Base-by-base conservation (phyloP, 2,888 invertebrate species). In the Hypomecis atomaria region DNA sequence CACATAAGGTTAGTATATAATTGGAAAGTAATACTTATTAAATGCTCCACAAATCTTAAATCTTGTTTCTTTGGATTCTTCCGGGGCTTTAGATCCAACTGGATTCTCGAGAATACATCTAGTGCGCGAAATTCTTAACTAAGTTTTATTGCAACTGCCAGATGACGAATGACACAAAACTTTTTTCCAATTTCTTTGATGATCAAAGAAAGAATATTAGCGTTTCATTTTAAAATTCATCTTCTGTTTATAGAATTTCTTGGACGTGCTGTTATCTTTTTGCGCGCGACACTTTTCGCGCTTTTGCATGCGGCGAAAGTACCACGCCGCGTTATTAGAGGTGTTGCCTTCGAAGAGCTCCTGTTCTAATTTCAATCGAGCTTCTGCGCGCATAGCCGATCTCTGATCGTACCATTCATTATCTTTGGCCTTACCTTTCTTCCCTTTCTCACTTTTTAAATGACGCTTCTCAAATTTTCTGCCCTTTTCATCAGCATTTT, bases 261-360 rank as follows among this genome's bases (percentile, higher is more conserved):
- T 87, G 66, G 84, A 76, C 10, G 86, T 90, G 67, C 80, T 84
- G 67, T 90, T 92, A 59, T 88, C 85, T 11, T 81, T 81, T 62
- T 89, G 89, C 5, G 84, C 79, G 52, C 92, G 87, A 62, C 90
- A 90, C 61, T 92, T 90, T 60, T 93, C 92, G 6, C 93, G 84
- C 62, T 84, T 84, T 57, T 87, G 85, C 92, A 93, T 90, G 36
- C 92, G 87, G 13, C 88, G 83, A 69, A 93, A 93, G 71, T 93
- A 93, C 93, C 93, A 93, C 1, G 85, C 84, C 0, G 91, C 90
- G 47, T 83, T 86, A 67, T 89, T 89, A 0, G 81, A 76, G 44
- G 77, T 82, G 11, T 75, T 79, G 38, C 86, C 85, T 11, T 87
- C 87, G 71, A 90, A 88, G 10, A 88, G 66, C 60, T 88, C 91